These are phyloP conservation scores for Drosophila mulleri DNA, from an alignment of 2,888 invertebrate genomes.

Conservation along the genomic window DNA sequence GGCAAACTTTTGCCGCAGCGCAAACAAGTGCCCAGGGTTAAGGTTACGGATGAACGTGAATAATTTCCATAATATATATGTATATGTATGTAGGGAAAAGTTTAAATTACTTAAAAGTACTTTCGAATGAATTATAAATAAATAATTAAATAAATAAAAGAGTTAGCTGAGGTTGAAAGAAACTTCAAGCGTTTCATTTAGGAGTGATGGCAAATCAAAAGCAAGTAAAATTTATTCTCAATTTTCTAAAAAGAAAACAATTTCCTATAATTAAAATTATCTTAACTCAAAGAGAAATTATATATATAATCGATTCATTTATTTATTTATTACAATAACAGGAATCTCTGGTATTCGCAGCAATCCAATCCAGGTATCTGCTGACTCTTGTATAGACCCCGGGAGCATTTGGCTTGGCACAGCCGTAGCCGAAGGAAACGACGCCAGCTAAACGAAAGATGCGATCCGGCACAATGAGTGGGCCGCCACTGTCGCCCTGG, in stretches of 20 bases:
- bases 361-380: constrained; percentile 82
- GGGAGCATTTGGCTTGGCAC: constrained; percentile 82
- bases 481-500: constrained; percentile 84
- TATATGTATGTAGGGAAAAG: neutral
- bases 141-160: too few relatives aligned
- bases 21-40: neutral
- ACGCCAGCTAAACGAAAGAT: constrained; percentile 81
- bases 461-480: constrained; percentile 77
- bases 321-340: constrained; percentile 76
- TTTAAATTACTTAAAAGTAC: neutral
- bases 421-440: constrained; percentile 83
- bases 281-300: too few relatives aligned
- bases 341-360: constrained; percentile 77
- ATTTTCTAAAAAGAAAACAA: too few relatives aligned
- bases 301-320: too few relatives aligned
- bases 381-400: constrained; percentile 83
- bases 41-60: neutral
- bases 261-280: too few relatives aligned
- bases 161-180: too few relatives aligned
- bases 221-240: too few relatives aligned
- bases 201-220: too few relatives aligned
- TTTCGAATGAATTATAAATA: neutral
- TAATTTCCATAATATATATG: neutral
- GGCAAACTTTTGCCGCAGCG: constrained; percentile 2
- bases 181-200: neutral